These are phyloP conservation scores for Rutpela maculata DNA, from an alignment of 2,888 invertebrate genomes.

Conservation along the genomic window DNA sequence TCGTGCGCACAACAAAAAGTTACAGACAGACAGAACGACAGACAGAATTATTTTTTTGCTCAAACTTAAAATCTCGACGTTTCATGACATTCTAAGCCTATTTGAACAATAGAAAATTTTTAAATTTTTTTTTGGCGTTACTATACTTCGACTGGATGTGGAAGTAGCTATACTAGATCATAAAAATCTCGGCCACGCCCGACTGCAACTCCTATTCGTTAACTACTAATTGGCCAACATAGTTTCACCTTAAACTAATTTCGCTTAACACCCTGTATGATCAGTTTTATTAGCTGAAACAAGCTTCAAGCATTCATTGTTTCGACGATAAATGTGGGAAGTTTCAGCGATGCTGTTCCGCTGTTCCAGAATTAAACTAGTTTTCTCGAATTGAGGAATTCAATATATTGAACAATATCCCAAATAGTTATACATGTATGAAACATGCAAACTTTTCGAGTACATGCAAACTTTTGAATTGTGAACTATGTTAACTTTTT, in stretches of 20 bases:
- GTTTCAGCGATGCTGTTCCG: neutral
- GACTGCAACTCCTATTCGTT: too few relatives aligned
- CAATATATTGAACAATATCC: slow-evolving; percentile 4
- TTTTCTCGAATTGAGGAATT: neutral
- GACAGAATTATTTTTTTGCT: too few relatives aligned
- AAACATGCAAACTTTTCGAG: neutral
- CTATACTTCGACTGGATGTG: too few relatives aligned
- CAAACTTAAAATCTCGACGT: too few relatives aligned
- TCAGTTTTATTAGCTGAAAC: neutral
- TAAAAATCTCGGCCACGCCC: too few relatives aligned
- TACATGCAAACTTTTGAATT: neutral
- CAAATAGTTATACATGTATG: slow-evolving; percentile 3
- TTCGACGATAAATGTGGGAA: neutral
- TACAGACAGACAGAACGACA: too few relatives aligned
- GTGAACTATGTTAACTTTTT: neutral
- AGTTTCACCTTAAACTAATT: neutral
- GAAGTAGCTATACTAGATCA: too few relatives aligned
- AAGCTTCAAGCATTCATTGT: neutral
- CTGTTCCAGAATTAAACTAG: neutral
- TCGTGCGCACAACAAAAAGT: too few relatives aligned
- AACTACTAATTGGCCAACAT: too few relatives aligned
- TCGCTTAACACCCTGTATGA: neutral
- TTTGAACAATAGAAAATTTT: too few relatives aligned
- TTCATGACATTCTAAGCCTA: too few relatives aligned
- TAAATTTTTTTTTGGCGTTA: too few relatives aligned